These are phyloP conservation scores for Zapornia atra DNA, from an alignment of 2,113 vertebrate genomes.

Conservation along the genomic window DNA sequence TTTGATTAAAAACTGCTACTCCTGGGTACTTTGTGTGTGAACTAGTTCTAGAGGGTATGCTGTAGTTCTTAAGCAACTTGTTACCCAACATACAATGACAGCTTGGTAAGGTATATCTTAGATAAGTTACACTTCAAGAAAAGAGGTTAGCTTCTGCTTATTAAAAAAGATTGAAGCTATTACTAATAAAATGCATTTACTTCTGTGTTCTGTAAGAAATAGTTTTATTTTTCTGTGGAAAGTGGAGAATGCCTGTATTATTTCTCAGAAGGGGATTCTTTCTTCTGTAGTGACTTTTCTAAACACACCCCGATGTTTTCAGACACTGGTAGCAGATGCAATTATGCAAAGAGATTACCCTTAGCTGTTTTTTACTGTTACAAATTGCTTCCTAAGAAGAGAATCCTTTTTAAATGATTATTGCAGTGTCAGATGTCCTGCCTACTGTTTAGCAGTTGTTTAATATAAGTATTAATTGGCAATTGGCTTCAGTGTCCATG, in stretches of 20 bases:
- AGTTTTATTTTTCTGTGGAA: not conserved
- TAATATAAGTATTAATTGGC: not conserved
- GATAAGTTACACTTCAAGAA: not conserved
- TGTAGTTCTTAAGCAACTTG: not conserved
- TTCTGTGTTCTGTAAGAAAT: not conserved
- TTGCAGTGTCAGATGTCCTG: not conserved
- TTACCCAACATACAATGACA: not conserved
- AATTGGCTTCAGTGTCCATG: not conserved
- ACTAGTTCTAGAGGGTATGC: not conserved
- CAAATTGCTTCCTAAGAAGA: not conserved
- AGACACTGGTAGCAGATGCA: not conserved
- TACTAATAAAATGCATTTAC: not conserved
- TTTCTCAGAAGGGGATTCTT: not conserved
- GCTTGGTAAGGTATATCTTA: not conserved
- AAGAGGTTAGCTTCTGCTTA: not conserved
- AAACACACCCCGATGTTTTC: not conserved
- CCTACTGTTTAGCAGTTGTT: not conserved
- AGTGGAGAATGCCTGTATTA: not conserved
- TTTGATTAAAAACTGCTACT: not conserved
- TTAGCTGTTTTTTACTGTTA: not conserved
- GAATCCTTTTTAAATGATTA: not conserved
- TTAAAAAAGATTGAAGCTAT: not conserved
- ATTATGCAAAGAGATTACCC: not conserved
- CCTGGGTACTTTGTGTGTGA: not conserved
- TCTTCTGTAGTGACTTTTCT: not conserved